Evolutionary conservation across 2,888 invertebrate species (phyloP).

Genomic region (Heliconius sara): DNA sequence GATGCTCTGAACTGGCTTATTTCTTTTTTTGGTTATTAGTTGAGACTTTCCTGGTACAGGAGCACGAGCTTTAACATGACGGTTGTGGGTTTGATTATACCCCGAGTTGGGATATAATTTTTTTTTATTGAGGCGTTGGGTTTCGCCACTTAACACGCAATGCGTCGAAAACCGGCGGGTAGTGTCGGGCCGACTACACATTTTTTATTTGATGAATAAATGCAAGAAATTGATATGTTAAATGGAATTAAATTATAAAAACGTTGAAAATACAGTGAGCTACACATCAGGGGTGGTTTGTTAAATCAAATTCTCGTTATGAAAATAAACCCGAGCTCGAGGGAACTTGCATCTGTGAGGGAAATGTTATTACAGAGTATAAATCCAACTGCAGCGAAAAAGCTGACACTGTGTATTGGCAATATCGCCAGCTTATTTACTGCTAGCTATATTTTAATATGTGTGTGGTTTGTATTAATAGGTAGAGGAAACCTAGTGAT

Average conservation of each 20-base stretch:
- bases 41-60: no score
- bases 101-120: no score
- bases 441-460: not conserved
- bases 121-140: no score
- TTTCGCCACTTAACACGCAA: no score
- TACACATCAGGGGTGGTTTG: constrained; percentile 18
- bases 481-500: no score
- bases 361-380: constrained; percentile 32
- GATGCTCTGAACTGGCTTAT: not conserved
- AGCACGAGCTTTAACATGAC: no score
- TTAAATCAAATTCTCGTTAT: constrained; percentile 39
- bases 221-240: not conserved
- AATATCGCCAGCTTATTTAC: constrained; percentile 29
- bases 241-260: not conserved
- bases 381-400: constrained; percentile 40
- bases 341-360: constrained; percentile 38
- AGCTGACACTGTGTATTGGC: constrained; percentile 34
- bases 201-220: not conserved
- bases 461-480: not conserved
- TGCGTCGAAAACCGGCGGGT: no score
- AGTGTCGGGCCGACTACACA: no score
- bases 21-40: not conserved
- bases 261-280: constrained; percentile 9
- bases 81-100: no score
- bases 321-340: constrained; percentile 37